Percentiles rank a stretch among this genome's conserved stretches.
phyloP scores from a whole-genome alignment of 1,140 invertebrate species.

The Listronotus oregonensis region DNA sequence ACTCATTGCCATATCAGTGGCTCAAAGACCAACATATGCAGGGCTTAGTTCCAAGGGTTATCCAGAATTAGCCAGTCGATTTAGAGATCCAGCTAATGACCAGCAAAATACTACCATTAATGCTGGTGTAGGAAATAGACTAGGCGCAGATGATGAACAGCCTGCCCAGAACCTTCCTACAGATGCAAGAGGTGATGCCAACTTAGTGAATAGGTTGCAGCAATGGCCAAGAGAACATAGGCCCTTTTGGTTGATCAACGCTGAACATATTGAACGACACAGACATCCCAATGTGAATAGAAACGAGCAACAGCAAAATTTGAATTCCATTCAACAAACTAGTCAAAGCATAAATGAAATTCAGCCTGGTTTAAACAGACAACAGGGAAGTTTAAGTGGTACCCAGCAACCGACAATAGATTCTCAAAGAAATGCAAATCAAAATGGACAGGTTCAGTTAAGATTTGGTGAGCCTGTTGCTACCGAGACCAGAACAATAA shows the following conservation, averaged over 20 bases:
- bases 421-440: background rate
- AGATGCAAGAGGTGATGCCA: constrained; percentile 53
- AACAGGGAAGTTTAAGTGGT: too few species aligned
- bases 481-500: constrained; percentile 10
- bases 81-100: constrained; percentile 33
- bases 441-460: background rate
- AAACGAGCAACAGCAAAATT: background rate
- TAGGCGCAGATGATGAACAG: constrained; percentile 23
- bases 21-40: constrained; percentile 51
- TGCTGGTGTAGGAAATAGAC: constrained; percentile 31
- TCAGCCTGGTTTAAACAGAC: too few species aligned
- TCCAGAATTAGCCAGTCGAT: constrained; percentile 47
- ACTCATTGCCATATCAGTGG: constrained; percentile 23
- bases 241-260: constrained; percentile 65
- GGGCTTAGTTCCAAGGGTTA: constrained; percentile 45
- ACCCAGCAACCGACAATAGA: too few species aligned
- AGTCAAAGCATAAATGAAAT: background rate
- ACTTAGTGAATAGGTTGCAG: constrained; percentile 59
- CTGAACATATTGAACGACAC: constrained; percentile 56
- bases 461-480: constrained; percentile 5
- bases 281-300: constrained; percentile 16
- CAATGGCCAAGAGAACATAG: constrained; percentile 60
- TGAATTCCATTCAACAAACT: background rate
- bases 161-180: constrained; percentile 42
- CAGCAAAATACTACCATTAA: constrained; percentile 36